These are phyloP conservation scores for Regulus satrapa DNA, from an alignment of 2,113 vertebrate species.

Conservation along the genomic window DNA sequence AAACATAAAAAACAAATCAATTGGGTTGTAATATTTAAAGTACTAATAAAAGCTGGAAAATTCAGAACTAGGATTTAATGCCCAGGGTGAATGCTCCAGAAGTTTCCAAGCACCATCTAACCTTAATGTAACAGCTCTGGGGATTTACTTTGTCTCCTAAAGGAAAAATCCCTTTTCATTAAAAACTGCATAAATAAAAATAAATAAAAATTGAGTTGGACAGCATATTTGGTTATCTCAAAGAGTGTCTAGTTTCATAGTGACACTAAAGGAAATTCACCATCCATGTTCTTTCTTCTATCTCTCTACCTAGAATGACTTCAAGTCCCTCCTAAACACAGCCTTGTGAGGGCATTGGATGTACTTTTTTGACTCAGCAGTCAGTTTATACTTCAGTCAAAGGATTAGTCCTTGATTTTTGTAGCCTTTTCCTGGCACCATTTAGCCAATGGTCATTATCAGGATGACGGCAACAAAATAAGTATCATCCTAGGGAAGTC, in stretches of 20 bases:
- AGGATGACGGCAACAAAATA: neutral
- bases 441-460: neutral
- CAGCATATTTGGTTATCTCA: neutral
- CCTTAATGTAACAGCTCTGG: neutral
- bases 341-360: neutral
- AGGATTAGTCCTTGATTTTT: neutral
- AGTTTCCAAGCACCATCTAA: neutral
- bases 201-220: neutral
- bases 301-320: neutral
- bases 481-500: neutral
- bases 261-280: neutral
- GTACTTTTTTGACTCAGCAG: neutral
- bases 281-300: neutral
- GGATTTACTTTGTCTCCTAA: neutral
- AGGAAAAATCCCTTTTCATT: neutral
- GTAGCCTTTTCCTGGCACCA: neutral
- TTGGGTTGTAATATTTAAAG: neutral
- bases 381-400: neutral
- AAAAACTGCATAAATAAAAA: neutral
- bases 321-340: neutral
- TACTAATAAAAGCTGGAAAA: conserved; percentile 1
- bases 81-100: neutral
- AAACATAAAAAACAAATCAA: neutral
- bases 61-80: neutral
- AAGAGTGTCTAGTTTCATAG: neutral